Percentiles rank a stretch among this genome's conserved stretches.
Evolutionary conservation across 64 coral and sea anemone genomes (phyloP).

Genomic region (Cladopsammia gracilis): DNA sequence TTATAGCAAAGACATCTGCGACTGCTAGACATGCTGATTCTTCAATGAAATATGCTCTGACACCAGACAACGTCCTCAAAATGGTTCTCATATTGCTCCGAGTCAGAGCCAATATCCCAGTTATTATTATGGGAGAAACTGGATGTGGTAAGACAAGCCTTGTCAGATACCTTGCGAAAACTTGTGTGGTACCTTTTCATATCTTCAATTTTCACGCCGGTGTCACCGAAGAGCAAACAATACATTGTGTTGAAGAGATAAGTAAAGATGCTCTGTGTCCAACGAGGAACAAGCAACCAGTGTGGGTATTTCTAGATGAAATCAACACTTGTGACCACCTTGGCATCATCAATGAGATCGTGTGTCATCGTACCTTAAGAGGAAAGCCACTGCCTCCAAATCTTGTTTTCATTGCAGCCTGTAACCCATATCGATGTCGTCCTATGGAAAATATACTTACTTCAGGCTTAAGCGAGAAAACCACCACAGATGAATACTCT

Average conservation of each 20-base stretch:
- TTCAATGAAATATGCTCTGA: conserved; percentile 76
- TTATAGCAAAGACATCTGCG: conserved; percentile 30
- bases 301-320: conserved; percentile 88
- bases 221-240: conserved; percentile 48
- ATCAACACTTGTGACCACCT: conserved; percentile 91
- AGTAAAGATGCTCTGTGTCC: neutral
- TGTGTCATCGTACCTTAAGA: conserved; percentile 75
- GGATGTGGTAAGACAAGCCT: conserved; percentile 85
- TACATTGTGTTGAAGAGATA: conserved; percentile 36
- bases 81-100: conserved; percentile 92
- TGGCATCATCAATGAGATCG: conserved; percentile 80
- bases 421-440: conserved; percentile 81
- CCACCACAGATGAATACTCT: conserved; percentile 79
- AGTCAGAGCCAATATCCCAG: conserved; percentile 77
- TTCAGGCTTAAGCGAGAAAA: conserved; percentile 71
- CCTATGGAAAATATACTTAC: conserved; percentile 60
- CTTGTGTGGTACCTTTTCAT: conserved; percentile 51
- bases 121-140: conserved; percentile 86
- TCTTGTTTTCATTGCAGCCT: conserved; percentile 83
- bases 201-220: conserved; percentile 78
- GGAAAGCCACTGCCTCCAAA: conserved; percentile 65
- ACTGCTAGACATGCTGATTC: neutral
- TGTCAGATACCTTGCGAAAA: conserved; percentile 74
- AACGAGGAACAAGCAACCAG: conserved; percentile 8
- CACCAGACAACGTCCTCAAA: conserved; percentile 95